phyloP scores from a whole-genome alignment of 2,888 invertebrate genomes.

The Pharmacophagus antenor region DNA sequence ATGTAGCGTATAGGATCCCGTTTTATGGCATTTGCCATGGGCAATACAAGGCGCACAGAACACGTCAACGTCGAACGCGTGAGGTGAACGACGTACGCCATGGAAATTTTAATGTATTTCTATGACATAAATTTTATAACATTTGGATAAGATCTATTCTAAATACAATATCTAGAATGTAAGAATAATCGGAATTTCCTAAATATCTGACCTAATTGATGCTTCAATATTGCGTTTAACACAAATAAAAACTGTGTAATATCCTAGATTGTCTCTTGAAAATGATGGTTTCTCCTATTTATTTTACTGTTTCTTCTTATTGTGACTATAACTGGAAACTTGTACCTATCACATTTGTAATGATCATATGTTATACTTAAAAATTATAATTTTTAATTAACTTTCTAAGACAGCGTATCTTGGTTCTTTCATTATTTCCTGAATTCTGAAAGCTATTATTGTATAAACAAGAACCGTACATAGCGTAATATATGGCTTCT shows the following conservation, averaged over 20 bases:
- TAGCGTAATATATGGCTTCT: conserved; percentile 39
- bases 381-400: neutral
- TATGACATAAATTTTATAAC: conserved; percentile 15
- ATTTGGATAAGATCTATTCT: neutral
- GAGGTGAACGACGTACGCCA: conserved; percentile 23
- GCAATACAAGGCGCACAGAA: conserved; percentile 21
- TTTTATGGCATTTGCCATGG: conserved; percentile 25
- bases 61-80: conserved; percentile 14
- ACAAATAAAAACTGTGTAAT: neutral
- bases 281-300: neutral
- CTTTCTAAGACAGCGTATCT: neutral
- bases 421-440: neutral
- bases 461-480: conserved; percentile 6
- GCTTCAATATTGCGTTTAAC: neutral
- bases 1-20: conserved; percentile 28
- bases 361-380: neutral
- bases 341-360: neutral
- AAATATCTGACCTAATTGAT: neutral
- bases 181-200: neutral
- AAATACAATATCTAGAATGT: neutral
- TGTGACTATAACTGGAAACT: neutral
- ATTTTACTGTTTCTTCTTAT: too few species aligned
- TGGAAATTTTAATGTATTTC: conserved; percentile 21
- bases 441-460: neutral
- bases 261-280: too few species aligned